Evolutionary conservation across 2,888 invertebrate genomes (phyloP), one percentile per base, ranked within the genome.

Genomic region (Zelleria hepariella): DNA sequence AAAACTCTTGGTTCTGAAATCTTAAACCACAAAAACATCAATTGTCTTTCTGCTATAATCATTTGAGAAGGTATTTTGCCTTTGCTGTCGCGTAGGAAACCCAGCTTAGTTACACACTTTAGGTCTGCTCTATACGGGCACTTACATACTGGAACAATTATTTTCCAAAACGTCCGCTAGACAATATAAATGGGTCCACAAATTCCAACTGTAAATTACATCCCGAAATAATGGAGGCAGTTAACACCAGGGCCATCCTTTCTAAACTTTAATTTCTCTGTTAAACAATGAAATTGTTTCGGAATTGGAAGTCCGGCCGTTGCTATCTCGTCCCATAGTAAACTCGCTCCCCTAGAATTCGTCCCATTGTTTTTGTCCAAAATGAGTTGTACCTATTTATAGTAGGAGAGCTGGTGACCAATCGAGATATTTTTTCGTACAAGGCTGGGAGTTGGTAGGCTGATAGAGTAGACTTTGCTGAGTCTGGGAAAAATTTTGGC

Each of bases 201-300:
- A 15, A 42, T 42, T 15, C 32, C 32, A 42, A 42, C 32, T 42
- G 32, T 42, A 42, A 42, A 42, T 42, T 42, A 15, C 32, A 15
- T 15, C 5, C 32, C 2, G 32, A 42, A 42, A 42, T 42, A 42
- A 42, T 42, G 32, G 32, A 3, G 32, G 32, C 32, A 42, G 32
- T 42, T 42, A 42, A 42, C 32, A 42, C 32, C 32, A 42, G 32
- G 32, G 32, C 15, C 32, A 15, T 42, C 32, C 32, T 42, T 42
- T 42, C 32, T 15, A 42, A 42, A 42, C 32, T 42, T 49, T 49
- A 48, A 57, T 55, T 51, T 18, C 51, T 5, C 20, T 25, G 24
- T 57, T 48, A 23, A 57, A 51, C 48, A 58, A 51, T 58, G 51
- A 26, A 58, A 58, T 58, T 58, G 49, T 58, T 51, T 58, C 18